Evolutionary conservation across 2,113 vertebrate genomes (phyloP), one percentile per base, ranked within the genome.

Genomic region (Colius striatus): DNA sequence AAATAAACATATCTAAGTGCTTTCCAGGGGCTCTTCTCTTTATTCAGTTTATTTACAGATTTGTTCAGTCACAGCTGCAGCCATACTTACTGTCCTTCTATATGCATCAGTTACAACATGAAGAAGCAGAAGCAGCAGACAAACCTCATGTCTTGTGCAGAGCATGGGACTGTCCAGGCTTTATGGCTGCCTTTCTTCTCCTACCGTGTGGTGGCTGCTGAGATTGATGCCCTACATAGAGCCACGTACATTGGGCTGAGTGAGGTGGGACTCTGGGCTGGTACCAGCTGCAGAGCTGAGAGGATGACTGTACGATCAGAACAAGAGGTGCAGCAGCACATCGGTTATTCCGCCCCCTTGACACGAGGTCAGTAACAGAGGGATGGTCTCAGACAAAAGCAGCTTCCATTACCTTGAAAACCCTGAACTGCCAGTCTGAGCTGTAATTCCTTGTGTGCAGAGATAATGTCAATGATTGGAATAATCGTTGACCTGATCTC

Each of bases 401-500:
- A 47, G 1, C 25, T 71, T 82, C 60, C 47, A 14, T 73, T 66
- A 58, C 66, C 47, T 62, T 67, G 54, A 76, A 73, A 82, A 51
- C 36, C 17, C 25, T 10, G 15, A 36, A 3, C 51, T 67, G 30
- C 34, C 36, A 9, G 32, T 77, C 38, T 26, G 62, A 55, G 62
- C 29, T 30, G 10, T 67, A 74, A 82, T 72, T 79, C 57, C 71
- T 53, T 90, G 54, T 94, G 94, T 97, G 76, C 57, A 67, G 92
- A 95, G 86, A 61, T 83, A 89, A 93, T 94, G 90, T 84, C 85
- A 87, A 43, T 47, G 89, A 43, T 53, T 86, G 89, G 87, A 95
- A 96, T 58, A 93, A 79, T 80, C 83, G 62, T 61, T 2, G 3
- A 22, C 75, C 47, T 66, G 66, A 77, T 43, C 78, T n/a, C 57